phyloP scores from a whole-genome alignment of 2,113 vertebrate species.

The Arvicanthis niloticus region DNA sequence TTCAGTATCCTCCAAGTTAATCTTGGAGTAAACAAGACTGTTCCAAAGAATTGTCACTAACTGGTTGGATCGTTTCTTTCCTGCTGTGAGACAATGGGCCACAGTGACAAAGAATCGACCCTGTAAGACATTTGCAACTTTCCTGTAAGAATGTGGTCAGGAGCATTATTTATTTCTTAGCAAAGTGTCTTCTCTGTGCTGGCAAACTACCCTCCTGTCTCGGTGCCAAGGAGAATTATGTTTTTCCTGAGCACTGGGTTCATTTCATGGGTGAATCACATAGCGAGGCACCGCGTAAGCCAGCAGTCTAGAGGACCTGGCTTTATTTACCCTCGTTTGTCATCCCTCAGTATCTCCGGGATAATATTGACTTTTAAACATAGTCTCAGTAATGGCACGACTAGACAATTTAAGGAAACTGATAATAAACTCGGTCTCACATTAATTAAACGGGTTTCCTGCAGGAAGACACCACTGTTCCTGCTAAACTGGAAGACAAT shows the following conservation, averaged over 20 bases:
- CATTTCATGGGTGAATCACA: not conserved
- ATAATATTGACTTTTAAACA: conserved; percentile 42
- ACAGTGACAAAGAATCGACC: not conserved
- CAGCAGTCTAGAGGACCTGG: not conserved
- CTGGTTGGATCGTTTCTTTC: not conserved
- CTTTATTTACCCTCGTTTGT: not conserved
- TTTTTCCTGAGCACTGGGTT: not conserved
- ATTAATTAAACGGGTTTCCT: conserved; percentile 48
- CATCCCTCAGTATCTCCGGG: not conserved
- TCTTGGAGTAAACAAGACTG: conserved; percentile 29
- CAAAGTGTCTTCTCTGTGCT: not conserved
- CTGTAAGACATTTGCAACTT: not conserved
- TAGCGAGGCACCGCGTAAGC: not conserved
- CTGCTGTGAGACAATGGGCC: not conserved
- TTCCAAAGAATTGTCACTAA: not conserved
- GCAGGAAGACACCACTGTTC: conserved; percentile 31
- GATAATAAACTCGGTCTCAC: conserved; percentile 40
- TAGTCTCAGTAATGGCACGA: conserved; percentile 17
- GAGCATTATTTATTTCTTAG: conserved; percentile 1
- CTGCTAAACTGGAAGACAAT: conserved; percentile 19
- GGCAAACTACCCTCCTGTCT: conserved; percentile 1
- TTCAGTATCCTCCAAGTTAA: not conserved
- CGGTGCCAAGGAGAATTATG: not conserved
- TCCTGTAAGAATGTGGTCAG: conserved; percentile 39
- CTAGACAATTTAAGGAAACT: conserved; percentile 70